These are phyloP conservation scores for Ectobius pallidus DNA, from an alignment of 2,888 invertebrate genomes.

Conservation along the genomic window DNA sequence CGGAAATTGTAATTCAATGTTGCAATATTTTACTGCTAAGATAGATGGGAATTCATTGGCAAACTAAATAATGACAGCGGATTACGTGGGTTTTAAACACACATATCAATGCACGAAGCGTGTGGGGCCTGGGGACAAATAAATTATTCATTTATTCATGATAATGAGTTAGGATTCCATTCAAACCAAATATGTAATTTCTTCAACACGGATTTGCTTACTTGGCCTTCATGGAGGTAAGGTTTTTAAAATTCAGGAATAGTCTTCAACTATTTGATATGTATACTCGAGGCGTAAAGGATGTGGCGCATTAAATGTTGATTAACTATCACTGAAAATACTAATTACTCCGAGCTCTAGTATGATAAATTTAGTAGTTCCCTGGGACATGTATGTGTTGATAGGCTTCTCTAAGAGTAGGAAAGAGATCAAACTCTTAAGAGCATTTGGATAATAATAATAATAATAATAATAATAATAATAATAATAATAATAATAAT, in stretches of 20 bases:
- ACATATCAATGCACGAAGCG: neutral
- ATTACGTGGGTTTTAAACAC: neutral
- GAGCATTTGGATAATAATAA: too few relatives aligned
- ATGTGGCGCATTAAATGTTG: neutral
- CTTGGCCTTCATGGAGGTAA: slow-evolving; percentile 10
- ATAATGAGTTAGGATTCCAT: neutral
- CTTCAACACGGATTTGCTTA: slow-evolving; percentile 4
- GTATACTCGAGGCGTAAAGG: neutral
- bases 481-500: too few relatives aligned
- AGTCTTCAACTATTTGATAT: neutral
- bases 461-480: too few relatives aligned
- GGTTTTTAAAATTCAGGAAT: too few relatives aligned
- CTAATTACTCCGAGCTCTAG: too few relatives aligned
- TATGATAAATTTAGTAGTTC: too few relatives aligned
- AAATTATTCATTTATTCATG: slow-evolving; percentile 12
- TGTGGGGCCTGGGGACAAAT: neutral
- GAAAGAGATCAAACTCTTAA: too few relatives aligned
- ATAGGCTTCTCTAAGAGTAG: too few relatives aligned
- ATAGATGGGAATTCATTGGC: neutral
- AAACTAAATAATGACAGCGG: neutral
- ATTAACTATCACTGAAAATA: neutral
- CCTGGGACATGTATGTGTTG: too few relatives aligned
- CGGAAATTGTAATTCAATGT: too few relatives aligned
- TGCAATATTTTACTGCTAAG: neutral
- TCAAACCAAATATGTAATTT: neutral